These are phyloP conservation scores for Sebastes taczanowskii DNA, from an alignment of 2,797 vertebrate genomes.

Conservation along the genomic window DNA sequence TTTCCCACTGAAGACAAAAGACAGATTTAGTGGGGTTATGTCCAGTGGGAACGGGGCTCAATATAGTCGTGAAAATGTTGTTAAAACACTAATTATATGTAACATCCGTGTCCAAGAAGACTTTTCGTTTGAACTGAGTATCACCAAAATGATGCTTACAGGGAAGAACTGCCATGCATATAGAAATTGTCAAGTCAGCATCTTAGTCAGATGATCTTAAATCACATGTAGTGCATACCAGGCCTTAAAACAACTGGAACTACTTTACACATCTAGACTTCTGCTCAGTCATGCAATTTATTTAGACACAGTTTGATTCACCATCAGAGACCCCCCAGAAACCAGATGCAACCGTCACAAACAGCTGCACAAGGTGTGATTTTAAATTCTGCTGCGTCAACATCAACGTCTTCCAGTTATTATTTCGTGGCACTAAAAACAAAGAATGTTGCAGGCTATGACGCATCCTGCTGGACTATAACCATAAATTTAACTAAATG, in stretches of 20 bases:
- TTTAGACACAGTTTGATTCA: background rate
- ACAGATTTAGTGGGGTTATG: too few species aligned
- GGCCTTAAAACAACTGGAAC: background rate
- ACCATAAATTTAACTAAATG: background rate
- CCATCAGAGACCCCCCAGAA: background rate
- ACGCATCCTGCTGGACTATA: background rate
- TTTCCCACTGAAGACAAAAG: too few species aligned
- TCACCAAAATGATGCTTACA: background rate
- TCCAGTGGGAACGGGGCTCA: too few species aligned
- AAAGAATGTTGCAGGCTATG: background rate
- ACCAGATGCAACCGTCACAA: background rate
- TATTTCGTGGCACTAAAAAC: background rate
- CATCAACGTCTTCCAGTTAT: background rate
- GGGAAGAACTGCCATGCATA: background rate
- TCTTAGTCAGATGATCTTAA: background rate
- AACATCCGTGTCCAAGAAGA: background rate
- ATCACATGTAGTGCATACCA: background rate
- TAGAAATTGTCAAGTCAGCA: background rate
- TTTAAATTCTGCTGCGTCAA: background rate
- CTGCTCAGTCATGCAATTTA: too few species aligned
- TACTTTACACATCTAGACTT: background rate
- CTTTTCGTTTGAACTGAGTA: background rate
- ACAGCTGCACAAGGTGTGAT: fast-evolving
- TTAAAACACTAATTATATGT: background rate
- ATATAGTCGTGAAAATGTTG: background rate